Percentiles rank a stretch among this genome's conserved stretches.
These are phyloP conservation scores for Drosophila ironensis DNA, from an alignment of 1,140 invertebrate species.

Conservation along the genomic window DNA sequence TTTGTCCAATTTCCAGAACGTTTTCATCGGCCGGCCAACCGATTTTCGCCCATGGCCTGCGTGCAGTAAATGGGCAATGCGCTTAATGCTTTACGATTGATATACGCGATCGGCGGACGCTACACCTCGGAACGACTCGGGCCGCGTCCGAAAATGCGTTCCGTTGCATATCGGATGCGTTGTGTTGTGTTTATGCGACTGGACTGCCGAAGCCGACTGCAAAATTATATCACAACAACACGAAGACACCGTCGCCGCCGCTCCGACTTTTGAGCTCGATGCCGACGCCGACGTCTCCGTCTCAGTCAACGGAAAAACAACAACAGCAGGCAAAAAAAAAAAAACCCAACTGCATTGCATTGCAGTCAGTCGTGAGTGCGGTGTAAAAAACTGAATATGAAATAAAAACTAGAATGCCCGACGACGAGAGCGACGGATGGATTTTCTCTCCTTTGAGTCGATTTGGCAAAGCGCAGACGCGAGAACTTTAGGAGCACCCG, in stretches of 20 bases:
- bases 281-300: slow-evolving; percentile 43
- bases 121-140: slow-evolving; percentile 82
- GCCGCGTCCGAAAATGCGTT: slow-evolving; percentile 82
- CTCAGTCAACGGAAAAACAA: slow-evolving; percentile 7
- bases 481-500: slow-evolving; percentile 69
- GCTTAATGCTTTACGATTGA: slow-evolving; percentile 80
- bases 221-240: slow-evolving; percentile 81
- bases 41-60: slow-evolving; percentile 44
- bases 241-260: slow-evolving; percentile 60
- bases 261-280: slow-evolving; percentile 24
- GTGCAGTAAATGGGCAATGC: slow-evolving; percentile 69
- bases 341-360: no score
- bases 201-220: slow-evolving; percentile 70
- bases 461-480: slow-evolving; percentile 62
- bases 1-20: background rate
- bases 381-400: slow-evolving; percentile 38
- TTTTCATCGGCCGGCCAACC: slow-evolving; percentile 11
- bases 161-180: slow-evolving; percentile 82
- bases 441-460: slow-evolving; percentile 54
- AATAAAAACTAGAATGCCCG: slow-evolving; percentile 68
- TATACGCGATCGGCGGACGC: slow-evolving; percentile 82
- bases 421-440: slow-evolving; percentile 44
- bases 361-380: slow-evolving; percentile 70
- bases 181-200: slow-evolving; percentile 82
- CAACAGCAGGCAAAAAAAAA: slow-evolving; percentile 36